Evolutionary conservation across 2,888 invertebrate genomes (phyloP).

Genomic region (Cephus rjabovi): DNA sequence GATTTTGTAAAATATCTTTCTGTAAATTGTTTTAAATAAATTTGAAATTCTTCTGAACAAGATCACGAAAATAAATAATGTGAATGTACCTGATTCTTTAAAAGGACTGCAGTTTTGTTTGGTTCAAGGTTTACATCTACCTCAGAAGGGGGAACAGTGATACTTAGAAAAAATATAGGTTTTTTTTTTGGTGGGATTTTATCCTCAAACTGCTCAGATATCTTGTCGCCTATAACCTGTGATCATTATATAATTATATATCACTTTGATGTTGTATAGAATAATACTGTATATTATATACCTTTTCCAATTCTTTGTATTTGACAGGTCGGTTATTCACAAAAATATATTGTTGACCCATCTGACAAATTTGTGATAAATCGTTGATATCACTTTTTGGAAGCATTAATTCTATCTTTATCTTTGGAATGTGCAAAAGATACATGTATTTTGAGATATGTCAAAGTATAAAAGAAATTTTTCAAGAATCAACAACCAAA

Average conservation of each 20-base stretch:
- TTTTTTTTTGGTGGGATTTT: slow-evolving; percentile 61
- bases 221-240: slow-evolving; percentile 66
- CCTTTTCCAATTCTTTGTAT: slow-evolving; percentile 70
- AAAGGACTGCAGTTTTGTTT: slow-evolving; percentile 70
- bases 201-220: slow-evolving; percentile 58
- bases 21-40: slow-evolving; percentile 25
- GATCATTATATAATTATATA: slow-evolving; percentile 24
- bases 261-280: slow-evolving; percentile 5
- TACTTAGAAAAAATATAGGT: slow-evolving; percentile 66
- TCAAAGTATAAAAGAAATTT: slow-evolving; percentile 4
- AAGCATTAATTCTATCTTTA: slow-evolving; percentile 47
- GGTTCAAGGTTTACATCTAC: slow-evolving; percentile 74
- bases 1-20: slow-evolving; percentile 39
- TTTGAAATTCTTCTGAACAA: not conserved
- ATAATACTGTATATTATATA: slow-evolving; percentile 41
- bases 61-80: not conserved
- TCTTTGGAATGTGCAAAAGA: slow-evolving; percentile 26
- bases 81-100: slow-evolving; percentile 67
- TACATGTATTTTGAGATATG: not conserved
- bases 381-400: slow-evolving; percentile 55
- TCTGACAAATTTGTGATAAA: slow-evolving; percentile 37
- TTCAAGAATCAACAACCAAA: slow-evolving; percentile 17
- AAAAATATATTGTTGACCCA: slow-evolving; percentile 59
- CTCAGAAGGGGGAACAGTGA: slow-evolving; percentile 64
- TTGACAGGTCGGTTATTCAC: slow-evolving; percentile 70